These are phyloP conservation scores for Neoascia interrupta DNA, from an alignment of 2,888 invertebrate species.

Conservation along the genomic window DNA sequence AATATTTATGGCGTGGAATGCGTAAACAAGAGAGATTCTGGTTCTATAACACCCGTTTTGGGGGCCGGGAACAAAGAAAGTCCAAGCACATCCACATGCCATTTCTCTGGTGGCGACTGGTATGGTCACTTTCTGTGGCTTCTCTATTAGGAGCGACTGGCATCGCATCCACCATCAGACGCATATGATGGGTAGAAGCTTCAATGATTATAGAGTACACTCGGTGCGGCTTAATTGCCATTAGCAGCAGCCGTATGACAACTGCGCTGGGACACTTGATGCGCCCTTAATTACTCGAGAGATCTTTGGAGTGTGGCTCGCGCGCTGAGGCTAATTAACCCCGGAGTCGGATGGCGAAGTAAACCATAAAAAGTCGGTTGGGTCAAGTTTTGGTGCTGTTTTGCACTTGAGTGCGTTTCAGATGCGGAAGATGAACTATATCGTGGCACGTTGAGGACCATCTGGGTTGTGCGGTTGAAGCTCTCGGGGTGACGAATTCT, in stretches of 20 bases:
- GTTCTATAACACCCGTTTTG: constrained; percentile 3
- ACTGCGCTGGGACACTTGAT: constrained; percentile 66
- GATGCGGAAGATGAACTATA: constrained; percentile 15
- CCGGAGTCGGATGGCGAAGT: constrained; percentile 43
- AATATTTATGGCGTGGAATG: constrained; percentile 69
- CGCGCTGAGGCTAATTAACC: constrained; percentile 68
- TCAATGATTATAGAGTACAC: constrained; percentile 48
- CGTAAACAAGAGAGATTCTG: constrained; percentile 63
- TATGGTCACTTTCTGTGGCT: constrained; percentile 59
- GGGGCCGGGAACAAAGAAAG: constrained; percentile 56
- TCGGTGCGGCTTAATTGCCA: constrained; percentile 60
- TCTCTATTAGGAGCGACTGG: constrained; percentile 18
- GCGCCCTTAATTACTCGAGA: constrained; percentile 65
- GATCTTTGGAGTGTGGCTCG: constrained; percentile 66
- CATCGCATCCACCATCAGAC: not conserved
- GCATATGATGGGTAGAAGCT: constrained; percentile 22
- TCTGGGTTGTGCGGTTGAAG: constrained; percentile 51
- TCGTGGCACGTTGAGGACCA: constrained; percentile 34
- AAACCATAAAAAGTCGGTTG: constrained; percentile 63
- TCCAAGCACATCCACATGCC: constrained; percentile 47
- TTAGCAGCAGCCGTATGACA: constrained; percentile 65
- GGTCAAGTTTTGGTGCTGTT: constrained; percentile 66
- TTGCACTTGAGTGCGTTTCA: constrained; percentile 64
- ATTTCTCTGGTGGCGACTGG: constrained; percentile 45
- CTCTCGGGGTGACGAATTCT: constrained; percentile 58